Conservation (phyloP, 2,113 vertebrate genomes). For the Istiophorus platypterus region DNA sequence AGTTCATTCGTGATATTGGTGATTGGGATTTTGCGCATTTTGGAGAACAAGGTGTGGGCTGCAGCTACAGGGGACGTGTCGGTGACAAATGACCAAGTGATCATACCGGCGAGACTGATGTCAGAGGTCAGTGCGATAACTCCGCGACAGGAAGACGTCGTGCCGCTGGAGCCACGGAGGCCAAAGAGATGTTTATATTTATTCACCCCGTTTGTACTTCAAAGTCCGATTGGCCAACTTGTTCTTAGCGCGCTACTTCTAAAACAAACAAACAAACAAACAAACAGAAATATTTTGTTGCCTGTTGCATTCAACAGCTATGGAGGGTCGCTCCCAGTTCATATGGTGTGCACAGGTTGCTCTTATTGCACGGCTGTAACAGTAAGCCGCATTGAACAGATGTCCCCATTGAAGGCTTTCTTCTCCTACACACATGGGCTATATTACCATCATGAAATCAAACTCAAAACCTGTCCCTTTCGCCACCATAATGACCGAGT, state of each 20-base stretch:
- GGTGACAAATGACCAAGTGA: slow-evolving; percentile 77
- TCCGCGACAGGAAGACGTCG: slow-evolving; percentile 52
- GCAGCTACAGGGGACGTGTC: slow-evolving; percentile 56
- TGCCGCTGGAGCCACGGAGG: slow-evolving; percentile 26
- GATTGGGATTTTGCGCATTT: slow-evolving; percentile 56
- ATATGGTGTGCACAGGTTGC: slow-evolving; percentile 89
- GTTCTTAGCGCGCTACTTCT: slow-evolving; percentile 29
- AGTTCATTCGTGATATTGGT: not conserved
- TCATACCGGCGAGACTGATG: slow-evolving; percentile 69
- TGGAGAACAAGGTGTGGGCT: slow-evolving; percentile 19
- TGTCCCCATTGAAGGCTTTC: slow-evolving; percentile 96
- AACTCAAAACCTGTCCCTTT: slow-evolving; percentile 97
- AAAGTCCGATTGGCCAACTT: slow-evolving; percentile 27
- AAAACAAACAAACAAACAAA: not conserved
- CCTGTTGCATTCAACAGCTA: slow-evolving; percentile 65
- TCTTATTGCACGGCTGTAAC: slow-evolving; percentile 89
- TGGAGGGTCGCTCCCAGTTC: slow-evolving; percentile 65
- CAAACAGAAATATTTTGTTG: slow-evolving; percentile 43
- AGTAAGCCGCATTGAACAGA: slow-evolving; percentile 94
- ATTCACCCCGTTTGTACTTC: slow-evolving; percentile 30
- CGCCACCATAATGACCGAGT: slow-evolving; percentile 96
- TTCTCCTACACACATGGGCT: slow-evolving; percentile 93
- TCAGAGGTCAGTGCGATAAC: slow-evolving; percentile 76
- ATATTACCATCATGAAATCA: slow-evolving; percentile 96
- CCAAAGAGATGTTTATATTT: slow-evolving; percentile 44